Conservation (phyloP, 64 coral and sea anemone species). For the Porites lutea region DNA sequence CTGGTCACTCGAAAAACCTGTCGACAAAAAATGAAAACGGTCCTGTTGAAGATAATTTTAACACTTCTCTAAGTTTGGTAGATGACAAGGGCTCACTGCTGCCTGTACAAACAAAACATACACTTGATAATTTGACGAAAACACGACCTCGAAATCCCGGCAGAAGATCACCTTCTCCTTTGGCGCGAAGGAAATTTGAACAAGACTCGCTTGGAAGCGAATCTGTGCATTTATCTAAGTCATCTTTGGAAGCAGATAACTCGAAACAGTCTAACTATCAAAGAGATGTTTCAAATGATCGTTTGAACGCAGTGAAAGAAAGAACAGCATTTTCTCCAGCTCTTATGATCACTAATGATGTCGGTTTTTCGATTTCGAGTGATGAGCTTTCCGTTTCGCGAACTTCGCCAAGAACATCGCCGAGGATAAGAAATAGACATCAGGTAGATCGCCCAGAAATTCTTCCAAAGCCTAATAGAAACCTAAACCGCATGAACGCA, state of each 20-base stretch:
- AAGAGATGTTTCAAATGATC: background rate
- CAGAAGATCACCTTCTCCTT: slow-evolving; percentile 38
- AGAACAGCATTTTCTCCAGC: background rate
- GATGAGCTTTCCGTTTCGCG: background rate
- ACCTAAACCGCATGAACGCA: background rate
- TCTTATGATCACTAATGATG: slow-evolving; percentile 1
- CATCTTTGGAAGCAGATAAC: background rate
- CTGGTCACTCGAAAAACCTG: background rate
- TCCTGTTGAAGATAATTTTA: background rate
- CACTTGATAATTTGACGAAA: slow-evolving; percentile 65
- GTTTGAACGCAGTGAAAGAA: background rate
- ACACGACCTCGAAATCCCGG: slow-evolving; percentile 49
- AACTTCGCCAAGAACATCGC: background rate
- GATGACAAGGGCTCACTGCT: slow-evolving; percentile 36
- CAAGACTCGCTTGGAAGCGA: background rate
- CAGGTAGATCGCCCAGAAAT: slow-evolving; percentile 1
- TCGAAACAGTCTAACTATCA: background rate
- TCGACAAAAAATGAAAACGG: background rate
- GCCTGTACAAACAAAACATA: slow-evolving; percentile 27
- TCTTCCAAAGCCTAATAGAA: slow-evolving; percentile 15
- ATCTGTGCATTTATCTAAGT: background rate
- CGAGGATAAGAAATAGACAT: background rate
- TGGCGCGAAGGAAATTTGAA: slow-evolving; percentile 53
- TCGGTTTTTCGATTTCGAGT: slow-evolving; percentile 6
- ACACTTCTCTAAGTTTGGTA: slow-evolving; percentile 36